These are phyloP conservation scores for Archilochus colubris DNA, from an alignment of 2,113 vertebrate genomes.

Conservation along the genomic window DNA sequence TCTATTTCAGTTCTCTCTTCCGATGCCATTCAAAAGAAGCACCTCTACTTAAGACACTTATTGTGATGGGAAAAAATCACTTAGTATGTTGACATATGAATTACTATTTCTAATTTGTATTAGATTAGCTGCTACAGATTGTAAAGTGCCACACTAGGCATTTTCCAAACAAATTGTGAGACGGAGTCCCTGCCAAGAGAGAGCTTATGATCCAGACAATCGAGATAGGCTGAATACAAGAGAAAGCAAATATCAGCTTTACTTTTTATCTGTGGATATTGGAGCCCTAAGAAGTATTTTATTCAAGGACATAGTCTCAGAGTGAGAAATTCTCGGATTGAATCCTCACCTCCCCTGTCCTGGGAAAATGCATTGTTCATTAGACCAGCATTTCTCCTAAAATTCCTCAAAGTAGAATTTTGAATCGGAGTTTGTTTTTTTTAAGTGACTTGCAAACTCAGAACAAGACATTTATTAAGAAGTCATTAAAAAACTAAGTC, in stretches of 20 bases:
- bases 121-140: neutral
- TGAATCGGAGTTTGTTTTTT: neutral
- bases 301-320: neutral
- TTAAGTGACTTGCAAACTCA: neutral
- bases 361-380: neutral
- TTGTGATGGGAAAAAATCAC: neutral
- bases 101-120: slow-evolving; percentile 3
- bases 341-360: fast-evolving
- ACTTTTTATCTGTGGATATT: neutral
- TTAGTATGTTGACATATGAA: neutral
- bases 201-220: slow-evolving; percentile 29
- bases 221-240: neutral
- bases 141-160: neutral
- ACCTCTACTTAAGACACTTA: neutral
- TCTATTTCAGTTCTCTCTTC: neutral
- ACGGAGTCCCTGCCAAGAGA: neutral
- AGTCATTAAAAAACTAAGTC: neutral
- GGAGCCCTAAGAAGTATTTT: neutral
- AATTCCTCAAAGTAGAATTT: neutral
- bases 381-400: neutral
- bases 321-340: neutral
- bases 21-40: neutral
- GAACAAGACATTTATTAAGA: neutral
- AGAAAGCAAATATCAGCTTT: slow-evolving; percentile 22
- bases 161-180: slow-evolving; percentile 12